Conservation (phyloP, 2,888 invertebrate genomes). For the Abrostola triplasia region DNA sequence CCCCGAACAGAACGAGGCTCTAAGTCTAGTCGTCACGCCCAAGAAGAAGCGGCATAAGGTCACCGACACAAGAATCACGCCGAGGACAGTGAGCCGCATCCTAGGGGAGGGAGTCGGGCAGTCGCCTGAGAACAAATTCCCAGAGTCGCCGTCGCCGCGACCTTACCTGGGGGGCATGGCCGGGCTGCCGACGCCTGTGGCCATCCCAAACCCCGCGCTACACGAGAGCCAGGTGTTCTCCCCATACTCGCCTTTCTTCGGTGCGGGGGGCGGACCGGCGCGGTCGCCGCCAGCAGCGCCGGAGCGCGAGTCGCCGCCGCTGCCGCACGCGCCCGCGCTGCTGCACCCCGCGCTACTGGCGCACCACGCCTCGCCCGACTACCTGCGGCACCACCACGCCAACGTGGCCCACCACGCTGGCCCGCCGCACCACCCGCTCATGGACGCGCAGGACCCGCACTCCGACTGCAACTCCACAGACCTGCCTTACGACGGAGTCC, state of each 20-base stretch:
- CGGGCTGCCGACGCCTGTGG: constrained; percentile 96
- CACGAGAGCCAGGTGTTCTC: constrained; percentile 98
- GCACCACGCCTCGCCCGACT: constrained; percentile 95
- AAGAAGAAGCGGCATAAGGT: constrained; percentile 99
- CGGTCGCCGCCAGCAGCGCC: constrained; percentile 89
- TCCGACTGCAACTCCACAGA: constrained; percentile 97
- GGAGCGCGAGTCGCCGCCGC: constrained; percentile 94
- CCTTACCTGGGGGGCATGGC: constrained; percentile 95
- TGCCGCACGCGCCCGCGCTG: constrained; percentile 95
- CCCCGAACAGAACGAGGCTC: constrained; percentile 97
- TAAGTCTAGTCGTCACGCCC: constrained; percentile 97
- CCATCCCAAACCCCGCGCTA: constrained; percentile 98
- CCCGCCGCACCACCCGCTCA: constrained; percentile 92
- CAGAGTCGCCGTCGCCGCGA: constrained; percentile 92
- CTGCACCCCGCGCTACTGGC: constrained; percentile 95
- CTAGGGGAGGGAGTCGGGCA: constrained; percentile 94
- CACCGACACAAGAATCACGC: constrained; percentile 97
- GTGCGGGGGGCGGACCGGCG: constrained; percentile 87
- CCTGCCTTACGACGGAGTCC: constrained; percentile 96
- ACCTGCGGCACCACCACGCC: constrained; percentile 92
- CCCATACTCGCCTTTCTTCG: constrained; percentile 96
- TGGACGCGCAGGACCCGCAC: constrained; percentile 95
- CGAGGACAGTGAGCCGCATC: constrained; percentile 95
- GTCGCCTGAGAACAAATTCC: constrained; percentile 89
- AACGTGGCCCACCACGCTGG: constrained; percentile 93